A percentile compares a stretch with the other conserved stretches of the same genome.
Evolutionary conservation across 2,888 invertebrate species (phyloP).

Genomic region (Agrotis segetum): DNA sequence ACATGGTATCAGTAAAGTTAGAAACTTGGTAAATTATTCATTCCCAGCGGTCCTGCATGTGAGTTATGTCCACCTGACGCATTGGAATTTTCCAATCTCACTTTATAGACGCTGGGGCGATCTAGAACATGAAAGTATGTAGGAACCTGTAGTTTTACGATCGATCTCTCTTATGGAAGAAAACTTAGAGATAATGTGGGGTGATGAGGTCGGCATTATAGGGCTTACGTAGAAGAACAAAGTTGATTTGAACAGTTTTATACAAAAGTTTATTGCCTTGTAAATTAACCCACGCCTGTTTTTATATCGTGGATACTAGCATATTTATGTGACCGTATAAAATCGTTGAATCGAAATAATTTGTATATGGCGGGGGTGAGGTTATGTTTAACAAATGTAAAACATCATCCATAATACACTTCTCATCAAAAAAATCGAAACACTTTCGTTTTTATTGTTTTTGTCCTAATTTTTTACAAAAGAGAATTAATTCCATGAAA

Average conservation of each 20-base stretch:
- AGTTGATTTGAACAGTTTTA: neutral
- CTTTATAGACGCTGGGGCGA: constrained; percentile 56
- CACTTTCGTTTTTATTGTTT: too few species aligned
- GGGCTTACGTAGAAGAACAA: neutral
- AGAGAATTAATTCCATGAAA: too few species aligned
- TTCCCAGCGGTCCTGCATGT: constrained; percentile 41
- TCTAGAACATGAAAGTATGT: constrained; percentile 57
- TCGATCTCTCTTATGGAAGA: constrained; percentile 6
- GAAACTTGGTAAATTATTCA: constrained; percentile 63
- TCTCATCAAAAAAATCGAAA: too few species aligned
- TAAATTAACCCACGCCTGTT: too few species aligned
- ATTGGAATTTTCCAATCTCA: constrained; percentile 67
- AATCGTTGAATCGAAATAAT: neutral
- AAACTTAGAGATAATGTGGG: constrained; percentile 18
- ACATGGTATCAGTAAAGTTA: constrained; percentile 46
- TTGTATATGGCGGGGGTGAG: neutral
- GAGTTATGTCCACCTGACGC: constrained; percentile 62
- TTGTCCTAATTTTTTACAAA: too few species aligned
- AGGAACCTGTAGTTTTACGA: constrained; percentile 37
- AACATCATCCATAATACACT: too few species aligned
- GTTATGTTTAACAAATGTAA: too few species aligned
- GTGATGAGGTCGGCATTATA: constrained; percentile 12
- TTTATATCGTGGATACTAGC: too few species aligned
- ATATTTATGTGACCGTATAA: neutral
- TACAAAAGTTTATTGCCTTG: too few species aligned